Conservation (phyloP, 2,113 vertebrate genomes). For the Salminus brasiliensis region DNA sequence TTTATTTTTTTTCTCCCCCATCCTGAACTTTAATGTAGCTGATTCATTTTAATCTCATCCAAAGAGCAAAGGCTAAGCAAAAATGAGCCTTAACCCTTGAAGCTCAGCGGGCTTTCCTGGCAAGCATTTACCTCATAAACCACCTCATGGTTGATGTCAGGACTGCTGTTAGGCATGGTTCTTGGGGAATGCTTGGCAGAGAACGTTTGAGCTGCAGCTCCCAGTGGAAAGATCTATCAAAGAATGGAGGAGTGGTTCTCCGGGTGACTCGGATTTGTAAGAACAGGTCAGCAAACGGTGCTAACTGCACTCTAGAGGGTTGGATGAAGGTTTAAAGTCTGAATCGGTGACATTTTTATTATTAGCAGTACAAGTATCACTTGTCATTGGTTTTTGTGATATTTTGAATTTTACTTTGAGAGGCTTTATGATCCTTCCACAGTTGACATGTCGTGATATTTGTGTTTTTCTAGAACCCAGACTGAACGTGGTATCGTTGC, state of each 20-base stretch:
- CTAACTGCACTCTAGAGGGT: background rate
- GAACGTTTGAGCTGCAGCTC: background rate
- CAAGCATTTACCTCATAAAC: background rate
- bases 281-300: background rate
- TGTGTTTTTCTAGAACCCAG: constrained; percentile 48
- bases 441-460: constrained; percentile 48
- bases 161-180: background rate
- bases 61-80: background rate
- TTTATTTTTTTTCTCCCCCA: background rate
- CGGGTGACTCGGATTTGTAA: too few species aligned
- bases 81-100: background rate
- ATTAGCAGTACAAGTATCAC: constrained; percentile 51
- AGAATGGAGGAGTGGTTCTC: background rate
- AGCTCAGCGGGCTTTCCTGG: background rate
- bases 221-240: background rate
- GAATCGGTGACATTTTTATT: constrained; percentile 51
- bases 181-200: background rate
- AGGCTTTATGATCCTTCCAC: constrained; percentile 45
- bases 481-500: constrained; percentile 39
- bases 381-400: constrained; percentile 47
- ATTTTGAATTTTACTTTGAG: constrained; percentile 10
- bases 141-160: background rate
- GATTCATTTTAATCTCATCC: constrained; percentile 24
- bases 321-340: constrained; percentile 41
- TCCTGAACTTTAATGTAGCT: too few species aligned